A percentile compares a stretch with the other conserved stretches of the same genome.
These are phyloP conservation scores for Sialis fuliginosa DNA, from an alignment of 2,888 invertebrate genomes.

Conservation along the genomic window DNA sequence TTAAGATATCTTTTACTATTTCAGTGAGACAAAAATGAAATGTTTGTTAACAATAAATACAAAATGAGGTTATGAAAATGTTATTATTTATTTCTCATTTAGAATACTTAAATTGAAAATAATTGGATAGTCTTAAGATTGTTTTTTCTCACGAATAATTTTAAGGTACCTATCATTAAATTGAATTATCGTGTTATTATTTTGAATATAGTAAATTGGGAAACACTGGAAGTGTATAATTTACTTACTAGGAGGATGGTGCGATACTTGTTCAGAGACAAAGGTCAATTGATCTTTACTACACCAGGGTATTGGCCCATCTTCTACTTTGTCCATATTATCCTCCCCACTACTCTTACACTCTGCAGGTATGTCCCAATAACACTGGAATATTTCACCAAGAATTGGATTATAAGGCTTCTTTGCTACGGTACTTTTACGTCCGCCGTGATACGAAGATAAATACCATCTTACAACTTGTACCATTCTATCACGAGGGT, in stretches of 20 bases:
- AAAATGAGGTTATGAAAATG: too few relatives aligned
- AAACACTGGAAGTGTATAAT: neutral
- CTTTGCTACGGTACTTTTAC: slow-evolving; percentile 92
- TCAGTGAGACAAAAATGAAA: too few relatives aligned
- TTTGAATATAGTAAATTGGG: too few relatives aligned
- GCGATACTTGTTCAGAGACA: slow-evolving; percentile 96
- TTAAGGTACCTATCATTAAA: too few relatives aligned
- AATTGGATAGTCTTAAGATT: too few relatives aligned
- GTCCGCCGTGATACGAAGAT: slow-evolving; percentile 95
- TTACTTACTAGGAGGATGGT: slow-evolving; percentile 84
- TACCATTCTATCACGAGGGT: slow-evolving; percentile 79
- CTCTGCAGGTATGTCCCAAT: slow-evolving; percentile 49
- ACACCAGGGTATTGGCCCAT: slow-evolving; percentile 88
- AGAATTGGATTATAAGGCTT: slow-evolving; percentile 98
- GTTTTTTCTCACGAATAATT: too few relatives aligned
- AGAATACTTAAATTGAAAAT: too few relatives aligned
- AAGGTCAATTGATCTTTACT: slow-evolving; percentile 75
- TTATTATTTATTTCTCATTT: too few relatives aligned
- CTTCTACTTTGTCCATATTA: slow-evolving; percentile 27
- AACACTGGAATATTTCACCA: slow-evolving; percentile 87
- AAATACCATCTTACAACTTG: slow-evolving; percentile 94
- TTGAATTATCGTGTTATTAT: too few relatives aligned
- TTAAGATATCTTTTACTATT: too few relatives aligned
- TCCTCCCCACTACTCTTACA: slow-evolving; percentile 4
- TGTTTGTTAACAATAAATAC: too few relatives aligned